A percentile compares a stretch with the other conserved stretches of the same genome.
Conservation (phyloP, 2,888 invertebrate genomes). For the Drosophila nr. perissopoda region DNA sequence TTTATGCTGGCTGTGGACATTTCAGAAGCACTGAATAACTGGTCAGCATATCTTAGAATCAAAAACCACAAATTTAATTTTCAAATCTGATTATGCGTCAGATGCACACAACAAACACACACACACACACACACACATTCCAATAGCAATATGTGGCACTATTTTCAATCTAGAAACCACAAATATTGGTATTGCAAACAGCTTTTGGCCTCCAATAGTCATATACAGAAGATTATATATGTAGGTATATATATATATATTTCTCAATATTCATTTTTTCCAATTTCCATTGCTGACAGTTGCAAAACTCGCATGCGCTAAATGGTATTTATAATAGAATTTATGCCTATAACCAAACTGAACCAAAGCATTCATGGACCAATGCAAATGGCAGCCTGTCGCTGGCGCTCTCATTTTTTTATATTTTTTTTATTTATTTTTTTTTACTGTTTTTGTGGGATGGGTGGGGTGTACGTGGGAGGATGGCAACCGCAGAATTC, state of each 20-base stretch:
- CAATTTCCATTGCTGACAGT: conserved; percentile 76
- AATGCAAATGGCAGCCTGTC: conserved; percentile 74
- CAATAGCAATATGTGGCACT: conserved; percentile 16
- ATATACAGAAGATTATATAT: conserved; percentile 17
- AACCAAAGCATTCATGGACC: conserved; percentile 34
- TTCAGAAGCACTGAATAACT: conserved; percentile 40
- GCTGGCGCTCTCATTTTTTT: conserved; percentile 53
- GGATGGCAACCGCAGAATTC: conserved; percentile 57
- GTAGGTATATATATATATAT: conserved; percentile 8
- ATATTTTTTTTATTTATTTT: conserved; percentile 30
- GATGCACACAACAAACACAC: conserved; percentile 23
- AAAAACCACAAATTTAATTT: conserved; percentile 62
- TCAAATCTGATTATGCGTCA: conserved; percentile 77
- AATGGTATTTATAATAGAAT: conserved; percentile 79
- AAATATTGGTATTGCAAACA: conserved; percentile 60
- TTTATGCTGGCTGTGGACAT: conserved; percentile 5
- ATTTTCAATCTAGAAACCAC: conserved; percentile 74
- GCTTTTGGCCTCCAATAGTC: conserved; percentile 24
- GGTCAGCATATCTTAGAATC: conserved; percentile 19
- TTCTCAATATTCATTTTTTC: conserved; percentile 42
- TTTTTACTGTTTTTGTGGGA: neutral
- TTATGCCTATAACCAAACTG: conserved; percentile 65
- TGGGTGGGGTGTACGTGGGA: neutral
- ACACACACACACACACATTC: conserved; percentile 16
- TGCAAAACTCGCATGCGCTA: conserved; percentile 69